Conservation (phyloP, 2,113 vertebrate genomes). For the Lampris incognitus region DNA sequence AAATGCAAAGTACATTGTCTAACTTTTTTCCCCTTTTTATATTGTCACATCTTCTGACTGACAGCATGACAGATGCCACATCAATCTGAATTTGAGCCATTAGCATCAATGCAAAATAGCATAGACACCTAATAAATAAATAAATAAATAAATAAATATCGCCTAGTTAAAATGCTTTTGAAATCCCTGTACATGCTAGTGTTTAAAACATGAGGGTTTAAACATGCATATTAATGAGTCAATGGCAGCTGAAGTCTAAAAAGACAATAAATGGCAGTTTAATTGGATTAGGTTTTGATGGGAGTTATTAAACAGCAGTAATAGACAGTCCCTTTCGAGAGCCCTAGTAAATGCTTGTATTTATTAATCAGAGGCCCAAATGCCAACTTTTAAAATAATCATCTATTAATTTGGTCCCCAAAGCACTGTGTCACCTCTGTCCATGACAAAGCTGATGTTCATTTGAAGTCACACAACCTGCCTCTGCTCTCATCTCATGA, state of each 20-base stretch:
- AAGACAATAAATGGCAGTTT: constrained; percentile 89
- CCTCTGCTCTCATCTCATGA: neutral
- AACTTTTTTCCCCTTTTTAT: constrained; percentile 67
- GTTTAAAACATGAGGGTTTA: constrained; percentile 83
- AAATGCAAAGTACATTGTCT: constrained; percentile 63
- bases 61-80: constrained; percentile 66
- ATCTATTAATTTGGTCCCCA: constrained; percentile 64
- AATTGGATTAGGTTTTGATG: constrained; percentile 92
- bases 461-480: neutral
- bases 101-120: constrained; percentile 73
- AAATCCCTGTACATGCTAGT: constrained; percentile 76
- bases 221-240: constrained; percentile 90
- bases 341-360: constrained; percentile 85
- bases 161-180: constrained; percentile 75
- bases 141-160: neutral
- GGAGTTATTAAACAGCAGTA: constrained; percentile 88
- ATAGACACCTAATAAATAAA: constrained; percentile 39
- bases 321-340: constrained; percentile 84
- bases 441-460: constrained; percentile 16
- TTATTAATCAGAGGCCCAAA: constrained; percentile 90
- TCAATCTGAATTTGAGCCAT: constrained; percentile 70
- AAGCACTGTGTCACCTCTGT: constrained; percentile 20
- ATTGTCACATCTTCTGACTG: constrained; percentile 60
- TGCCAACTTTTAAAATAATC: constrained; percentile 77
- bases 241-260: constrained; percentile 85